Percentiles rank a stretch among this genome's conserved stretches.
Conservation (phyloP, 2,888 invertebrate genomes). For the Copidosoma aretas region DNA sequence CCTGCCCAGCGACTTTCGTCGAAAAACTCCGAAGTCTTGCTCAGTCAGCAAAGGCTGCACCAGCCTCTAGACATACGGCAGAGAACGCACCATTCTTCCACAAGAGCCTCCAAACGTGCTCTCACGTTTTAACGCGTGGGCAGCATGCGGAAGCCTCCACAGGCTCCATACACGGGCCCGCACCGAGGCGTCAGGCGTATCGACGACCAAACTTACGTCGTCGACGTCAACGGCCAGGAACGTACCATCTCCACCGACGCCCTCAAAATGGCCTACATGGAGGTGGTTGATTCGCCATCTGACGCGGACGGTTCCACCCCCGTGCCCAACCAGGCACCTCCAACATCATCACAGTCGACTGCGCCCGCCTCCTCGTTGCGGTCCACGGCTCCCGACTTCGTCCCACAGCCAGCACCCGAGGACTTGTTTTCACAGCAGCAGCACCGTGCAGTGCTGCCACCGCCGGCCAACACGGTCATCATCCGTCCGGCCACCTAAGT, state of each 20-base stretch:
- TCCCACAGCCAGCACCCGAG: neutral
- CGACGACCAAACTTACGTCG: constrained; percentile 21
- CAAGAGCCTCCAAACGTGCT: constrained; percentile 23
- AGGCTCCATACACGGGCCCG: constrained; percentile 42
- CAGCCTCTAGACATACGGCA: constrained; percentile 25
- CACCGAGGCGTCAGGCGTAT: constrained; percentile 28
- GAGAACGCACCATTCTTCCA: neutral
- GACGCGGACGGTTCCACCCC: neutral
- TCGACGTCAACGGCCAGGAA: constrained; percentile 18
- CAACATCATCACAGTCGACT: neutral
- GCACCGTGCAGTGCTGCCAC: neutral
- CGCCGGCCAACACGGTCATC: neutral
- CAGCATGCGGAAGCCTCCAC: constrained; percentile 21
- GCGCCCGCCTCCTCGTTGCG: too few species aligned
- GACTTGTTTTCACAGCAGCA: neutral
- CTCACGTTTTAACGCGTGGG: constrained; percentile 33
- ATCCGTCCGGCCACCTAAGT: too few species aligned
- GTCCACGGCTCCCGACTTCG: neutral
- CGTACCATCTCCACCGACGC: neutral
- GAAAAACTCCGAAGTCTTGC: neutral
- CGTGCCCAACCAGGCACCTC: neutral
- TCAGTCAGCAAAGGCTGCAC: neutral
- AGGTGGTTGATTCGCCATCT: neutral
- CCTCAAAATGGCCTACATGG: constrained; percentile 3
- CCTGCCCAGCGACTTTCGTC: constrained; percentile 40